Evolutionary conservation across 2,888 invertebrate genomes (phyloP), one percentile per base, ranked within the genome.

Genomic region (Criorhina ranunculi): DNA sequence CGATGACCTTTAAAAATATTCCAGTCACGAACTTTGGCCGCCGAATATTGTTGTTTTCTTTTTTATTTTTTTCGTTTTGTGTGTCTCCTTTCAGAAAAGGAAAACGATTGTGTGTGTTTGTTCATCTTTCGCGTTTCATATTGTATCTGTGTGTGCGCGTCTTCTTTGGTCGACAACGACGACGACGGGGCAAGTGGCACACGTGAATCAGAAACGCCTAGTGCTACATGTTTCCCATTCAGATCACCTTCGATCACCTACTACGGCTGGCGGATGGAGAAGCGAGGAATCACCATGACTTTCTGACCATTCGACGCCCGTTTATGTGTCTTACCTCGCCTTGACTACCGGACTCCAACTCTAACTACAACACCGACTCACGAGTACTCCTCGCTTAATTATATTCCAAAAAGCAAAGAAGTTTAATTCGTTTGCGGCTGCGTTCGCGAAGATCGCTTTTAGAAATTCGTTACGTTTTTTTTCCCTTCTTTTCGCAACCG

Each of bases 1-100:
- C 37, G 83, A 79, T 83, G 79, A 80, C 85, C 85, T 79, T 73
- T 85, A 85, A 85, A 85, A 75, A 85, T 85, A 85, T 85, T 85
- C 79, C 69, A 85, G 85, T 85, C 85, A 85, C 85, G 85, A 85
- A 85, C 79, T 80, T 85, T 80, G 80, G 70, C 79, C 79, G 80
- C 85, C 85, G 70, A 85, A 85, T 79, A 67, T 80, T 67, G 44
- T 73, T 60, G 53, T 33, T 51, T 15, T 53, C 5, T 15, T 60
- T n/a, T 42, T 67, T 29, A 3, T 62, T 19, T 35, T 35, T 15
- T 5, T 31, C 42, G 11, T 64, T 79, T 24, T 4, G 24, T 24
- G 24, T 24, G 2, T 24, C 24, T 33, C 62, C 55, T 78, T 83
- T 73, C 55, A 57, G 57, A 33, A 72, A 78, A 83, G 82, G 82